These are phyloP conservation scores for Palythoa caribaeorum DNA, from an alignment of 92 coral and sea anemone species.

Conservation along the genomic window DNA sequence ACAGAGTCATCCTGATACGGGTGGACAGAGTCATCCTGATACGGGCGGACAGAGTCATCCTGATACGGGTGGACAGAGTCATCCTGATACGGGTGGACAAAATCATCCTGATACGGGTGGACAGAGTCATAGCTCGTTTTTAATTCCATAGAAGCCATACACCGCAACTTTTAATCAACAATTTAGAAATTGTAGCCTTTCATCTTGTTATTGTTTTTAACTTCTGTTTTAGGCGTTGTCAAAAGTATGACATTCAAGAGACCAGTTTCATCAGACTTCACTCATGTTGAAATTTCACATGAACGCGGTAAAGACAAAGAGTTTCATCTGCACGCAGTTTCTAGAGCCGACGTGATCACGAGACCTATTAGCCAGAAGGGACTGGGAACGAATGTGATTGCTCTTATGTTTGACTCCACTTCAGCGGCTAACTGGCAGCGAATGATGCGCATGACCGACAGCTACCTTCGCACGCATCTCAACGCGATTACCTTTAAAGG, in stretches of 20 bases:
- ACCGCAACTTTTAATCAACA: no score
- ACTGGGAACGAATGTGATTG: constrained; percentile 70
- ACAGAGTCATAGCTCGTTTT: no score
- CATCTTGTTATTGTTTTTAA: neutral
- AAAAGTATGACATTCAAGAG: neutral
- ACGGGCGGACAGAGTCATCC: no score
- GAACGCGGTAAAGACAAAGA: constrained; percentile 38
- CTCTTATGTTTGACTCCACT: constrained; percentile 85
- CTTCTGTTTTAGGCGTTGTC: neutral
- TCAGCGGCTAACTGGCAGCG: constrained; percentile 84
- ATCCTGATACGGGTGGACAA: no score
- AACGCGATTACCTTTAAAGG: constrained; percentile 72
- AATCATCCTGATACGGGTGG: no score
- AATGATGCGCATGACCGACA: constrained; percentile 72
- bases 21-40: no score
- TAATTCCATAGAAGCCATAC: no score
- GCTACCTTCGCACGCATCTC: constrained; percentile 60
- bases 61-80: no score
- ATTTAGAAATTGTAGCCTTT: neutral
- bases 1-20: no score
- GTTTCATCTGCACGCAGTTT: constrained; percentile 67
- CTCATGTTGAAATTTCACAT: constrained; percentile 31
- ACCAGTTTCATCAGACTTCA: constrained; percentile 31
- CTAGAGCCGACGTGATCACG: constrained; percentile 66
- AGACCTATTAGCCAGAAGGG: constrained; percentile 61